phyloP scores from a whole-genome alignment of 2,113 vertebrate species.

The Gavia stellata region DNA sequence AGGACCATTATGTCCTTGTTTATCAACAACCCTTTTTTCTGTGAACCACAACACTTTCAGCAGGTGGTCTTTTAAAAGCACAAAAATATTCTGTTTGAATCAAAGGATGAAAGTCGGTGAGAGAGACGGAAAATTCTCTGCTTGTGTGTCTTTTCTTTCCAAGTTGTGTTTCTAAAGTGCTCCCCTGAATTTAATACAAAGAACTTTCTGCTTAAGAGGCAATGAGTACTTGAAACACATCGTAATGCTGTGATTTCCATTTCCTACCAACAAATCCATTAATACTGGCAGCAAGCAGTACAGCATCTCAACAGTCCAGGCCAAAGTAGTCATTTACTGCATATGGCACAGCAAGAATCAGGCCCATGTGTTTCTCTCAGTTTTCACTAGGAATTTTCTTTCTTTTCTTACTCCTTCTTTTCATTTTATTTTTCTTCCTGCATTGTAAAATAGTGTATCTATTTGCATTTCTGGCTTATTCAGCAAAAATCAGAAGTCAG shows the following conservation, averaged over 20 bases:
- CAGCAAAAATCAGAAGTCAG: neutral
- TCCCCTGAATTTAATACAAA: neutral
- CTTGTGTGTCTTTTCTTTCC: neutral
- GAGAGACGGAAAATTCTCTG: neutral
- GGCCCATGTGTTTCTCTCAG: neutral
- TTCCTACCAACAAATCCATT: neutral
- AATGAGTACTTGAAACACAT: neutral
- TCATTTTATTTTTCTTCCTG: neutral
- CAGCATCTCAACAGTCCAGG: neutral
- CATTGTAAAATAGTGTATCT: neutral
- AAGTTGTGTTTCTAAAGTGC: neutral
- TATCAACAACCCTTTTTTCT: neutral
- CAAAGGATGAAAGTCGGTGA: neutral
- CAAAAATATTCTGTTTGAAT: constrained; percentile 18
- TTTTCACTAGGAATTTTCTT: neutral
- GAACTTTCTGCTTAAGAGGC: neutral
- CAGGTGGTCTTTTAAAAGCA: constrained; percentile 26
- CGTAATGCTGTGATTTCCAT: neutral
- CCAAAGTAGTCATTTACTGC: neutral
- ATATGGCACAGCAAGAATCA: neutral
- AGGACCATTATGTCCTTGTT: neutral
- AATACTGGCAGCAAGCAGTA: neutral
- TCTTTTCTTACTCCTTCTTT: neutral
- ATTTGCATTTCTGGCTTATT: neutral
- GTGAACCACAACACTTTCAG: neutral